A percentile compares a stretch with the other conserved stretches of the same genome.
phyloP scores from a whole-genome alignment of 2,113 vertebrate species.

The Camelus dromedarius region DNA sequence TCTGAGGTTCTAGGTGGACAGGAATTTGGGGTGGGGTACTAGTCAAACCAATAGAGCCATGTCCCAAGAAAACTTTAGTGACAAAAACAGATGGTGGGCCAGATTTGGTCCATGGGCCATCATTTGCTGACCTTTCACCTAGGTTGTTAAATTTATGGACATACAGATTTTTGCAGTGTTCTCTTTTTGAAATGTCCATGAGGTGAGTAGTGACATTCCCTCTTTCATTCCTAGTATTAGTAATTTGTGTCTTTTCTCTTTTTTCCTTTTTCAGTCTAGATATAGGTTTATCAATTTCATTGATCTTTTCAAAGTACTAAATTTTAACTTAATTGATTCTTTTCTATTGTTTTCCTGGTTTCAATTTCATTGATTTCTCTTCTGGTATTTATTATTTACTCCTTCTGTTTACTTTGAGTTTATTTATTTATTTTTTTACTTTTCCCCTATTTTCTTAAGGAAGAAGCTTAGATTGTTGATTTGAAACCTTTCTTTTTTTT shows the following conservation, averaged over 20 bases:
- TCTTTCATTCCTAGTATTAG: background rate
- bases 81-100: background rate
- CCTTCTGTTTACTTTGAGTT: background rate
- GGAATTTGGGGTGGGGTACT: background rate
- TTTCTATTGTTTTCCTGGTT: conserved; percentile 2
- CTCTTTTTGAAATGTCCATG: background rate
- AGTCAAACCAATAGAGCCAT: background rate
- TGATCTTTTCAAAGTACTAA: background rate
- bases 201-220: background rate
- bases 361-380: conserved; percentile 2
- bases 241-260: background rate
- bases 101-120: background rate
- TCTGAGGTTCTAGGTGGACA: background rate
- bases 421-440: background rate
- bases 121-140: background rate
- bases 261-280: background rate
- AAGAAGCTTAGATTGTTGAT: conserved; percentile 21
- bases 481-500: background rate
- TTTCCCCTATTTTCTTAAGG: background rate
- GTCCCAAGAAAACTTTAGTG: background rate
- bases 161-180: background rate
- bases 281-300: background rate
- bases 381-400: conserved; percentile 36
- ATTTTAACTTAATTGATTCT: conserved; percentile 43
- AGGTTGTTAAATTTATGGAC: background rate